Conservation (phyloP, 2,113 vertebrate species). For the Apodemus speciosus region DNA sequence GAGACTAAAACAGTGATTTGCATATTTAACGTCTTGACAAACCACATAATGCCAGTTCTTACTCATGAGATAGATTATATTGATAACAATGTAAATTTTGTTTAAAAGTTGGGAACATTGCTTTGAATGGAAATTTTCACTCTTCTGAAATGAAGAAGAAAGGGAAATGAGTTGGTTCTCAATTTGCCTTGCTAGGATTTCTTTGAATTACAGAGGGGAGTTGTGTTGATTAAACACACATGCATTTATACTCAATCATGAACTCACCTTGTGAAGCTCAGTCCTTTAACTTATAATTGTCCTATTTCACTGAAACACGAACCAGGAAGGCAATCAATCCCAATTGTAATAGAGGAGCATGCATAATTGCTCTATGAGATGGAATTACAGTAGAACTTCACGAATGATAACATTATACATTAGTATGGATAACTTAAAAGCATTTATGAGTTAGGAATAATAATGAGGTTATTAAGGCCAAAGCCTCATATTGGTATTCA, state of each 20-base stretch:
- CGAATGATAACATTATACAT: neutral
- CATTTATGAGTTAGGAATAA: neutral
- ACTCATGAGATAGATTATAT: conserved; percentile 20
- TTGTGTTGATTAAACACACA: neutral
- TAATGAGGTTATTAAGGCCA: neutral
- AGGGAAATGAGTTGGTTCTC: neutral
- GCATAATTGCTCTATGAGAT: neutral
- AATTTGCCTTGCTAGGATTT: neutral
- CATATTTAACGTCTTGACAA: conserved; percentile 52
- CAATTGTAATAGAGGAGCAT: neutral
- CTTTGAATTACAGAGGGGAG: neutral
- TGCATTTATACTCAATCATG: neutral
- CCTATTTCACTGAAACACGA: neutral
- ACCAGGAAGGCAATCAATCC: neutral
- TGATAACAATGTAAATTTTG: conserved; percentile 58
- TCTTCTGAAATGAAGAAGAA: conserved; percentile 19
- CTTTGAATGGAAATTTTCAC: conserved; percentile 61
- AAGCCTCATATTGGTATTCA: neutral
- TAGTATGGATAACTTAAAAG: neutral
- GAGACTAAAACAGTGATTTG: conserved; percentile 48
- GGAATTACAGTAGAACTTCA: neutral
- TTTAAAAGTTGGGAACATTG: conserved; percentile 34
- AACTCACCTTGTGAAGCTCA: neutral
- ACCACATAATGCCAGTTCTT: conserved; percentile 51
- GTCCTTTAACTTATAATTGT: neutral